Conservation (phyloP, 2,797 vertebrate species). For the Distichodus sexfasciatus region DNA sequence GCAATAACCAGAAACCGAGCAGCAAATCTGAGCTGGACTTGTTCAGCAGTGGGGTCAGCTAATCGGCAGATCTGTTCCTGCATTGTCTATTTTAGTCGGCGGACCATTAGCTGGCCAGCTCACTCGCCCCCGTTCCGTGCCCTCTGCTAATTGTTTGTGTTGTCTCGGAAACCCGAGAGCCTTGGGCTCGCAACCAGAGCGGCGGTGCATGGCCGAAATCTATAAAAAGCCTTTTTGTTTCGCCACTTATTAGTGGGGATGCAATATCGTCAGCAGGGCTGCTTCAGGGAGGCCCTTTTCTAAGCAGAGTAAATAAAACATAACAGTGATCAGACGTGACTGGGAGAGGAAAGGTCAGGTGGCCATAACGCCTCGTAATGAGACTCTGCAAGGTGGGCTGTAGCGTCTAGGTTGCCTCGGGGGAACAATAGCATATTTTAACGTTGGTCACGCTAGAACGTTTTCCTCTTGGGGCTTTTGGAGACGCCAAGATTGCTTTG, state of each 20-base stretch:
- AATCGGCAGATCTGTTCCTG: slow-evolving; percentile 15
- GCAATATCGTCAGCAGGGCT: slow-evolving; percentile 38
- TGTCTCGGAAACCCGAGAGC: slow-evolving; percentile 51
- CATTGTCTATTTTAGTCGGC: slow-evolving; percentile 2
- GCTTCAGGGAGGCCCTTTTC: not conserved
- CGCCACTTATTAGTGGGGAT: slow-evolving; percentile 48
- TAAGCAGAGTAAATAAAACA: slow-evolving; percentile 58
- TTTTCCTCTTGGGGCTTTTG: slow-evolving; percentile 8
- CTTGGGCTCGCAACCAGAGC: slow-evolving; percentile 43
- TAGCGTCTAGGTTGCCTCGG: slow-evolving; percentile 50
- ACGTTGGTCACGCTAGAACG: slow-evolving; percentile 31
- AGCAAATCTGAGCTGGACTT: too few relatives aligned
- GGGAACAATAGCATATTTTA: slow-evolving; percentile 55
- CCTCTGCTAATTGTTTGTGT: slow-evolving; percentile 53
- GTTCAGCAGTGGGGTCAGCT: not conserved
- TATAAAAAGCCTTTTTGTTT: slow-evolving; percentile 57
- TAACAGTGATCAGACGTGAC: slow-evolving; percentile 45
- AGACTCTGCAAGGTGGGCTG: slow-evolving; percentile 54
- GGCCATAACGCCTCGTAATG: slow-evolving; percentile 46
- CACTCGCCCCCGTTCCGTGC: not conserved
- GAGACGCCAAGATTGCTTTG: slow-evolving; percentile 45
- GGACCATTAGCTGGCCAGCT: slow-evolving; percentile 44
- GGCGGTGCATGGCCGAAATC: slow-evolving; percentile 47
- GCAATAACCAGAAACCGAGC: too few relatives aligned
- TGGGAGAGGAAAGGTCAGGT: slow-evolving; percentile 54